These are phyloP conservation scores for Drepana falcataria DNA, from an alignment of 2,888 invertebrate species.

Conservation along the genomic window DNA sequence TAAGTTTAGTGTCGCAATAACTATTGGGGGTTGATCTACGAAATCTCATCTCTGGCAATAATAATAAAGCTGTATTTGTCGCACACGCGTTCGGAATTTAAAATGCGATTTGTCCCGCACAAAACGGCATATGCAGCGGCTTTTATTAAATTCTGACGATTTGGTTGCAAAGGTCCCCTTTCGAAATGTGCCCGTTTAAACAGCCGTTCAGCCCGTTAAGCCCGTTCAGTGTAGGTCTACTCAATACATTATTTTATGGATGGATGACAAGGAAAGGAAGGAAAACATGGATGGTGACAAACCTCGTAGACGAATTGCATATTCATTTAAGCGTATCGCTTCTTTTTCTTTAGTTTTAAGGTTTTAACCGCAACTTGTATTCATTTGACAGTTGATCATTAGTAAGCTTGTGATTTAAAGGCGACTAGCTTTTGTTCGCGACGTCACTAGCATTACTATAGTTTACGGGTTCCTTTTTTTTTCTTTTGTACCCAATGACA, in stretches of 20 bases:
- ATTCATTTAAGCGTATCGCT: too few relatives aligned
- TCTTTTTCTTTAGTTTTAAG: too few relatives aligned
- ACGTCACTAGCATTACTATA: too few relatives aligned
- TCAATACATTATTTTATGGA: neutral
- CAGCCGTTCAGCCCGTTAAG: neutral
- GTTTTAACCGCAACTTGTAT: too few relatives aligned
- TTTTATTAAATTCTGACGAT: conserved; percentile 45
- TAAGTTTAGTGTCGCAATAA: conserved; percentile 45
- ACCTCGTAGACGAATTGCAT: too few relatives aligned
- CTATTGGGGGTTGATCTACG: conserved; percentile 46
- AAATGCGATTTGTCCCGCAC: conserved; percentile 35
- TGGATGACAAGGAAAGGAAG: too few relatives aligned
- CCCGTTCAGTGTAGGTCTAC: neutral
- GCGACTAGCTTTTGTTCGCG: too few relatives aligned
- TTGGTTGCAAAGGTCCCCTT: conserved; percentile 10
- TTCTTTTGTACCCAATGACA: too few relatives aligned
- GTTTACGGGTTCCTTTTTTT: too few relatives aligned
- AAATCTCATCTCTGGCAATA: conserved; percentile 54
- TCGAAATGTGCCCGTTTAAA: neutral
- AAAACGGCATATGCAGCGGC: conserved; percentile 17
- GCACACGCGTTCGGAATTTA: conserved; percentile 53
- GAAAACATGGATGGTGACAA: too few relatives aligned
- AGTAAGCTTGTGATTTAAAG: too few relatives aligned
- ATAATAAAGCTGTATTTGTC: conserved; percentile 64
- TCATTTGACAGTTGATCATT: too few relatives aligned